Base-by-base conservation (phyloP, 2,797 vertebrate species). In the Novumbra hubbsi region DNA sequence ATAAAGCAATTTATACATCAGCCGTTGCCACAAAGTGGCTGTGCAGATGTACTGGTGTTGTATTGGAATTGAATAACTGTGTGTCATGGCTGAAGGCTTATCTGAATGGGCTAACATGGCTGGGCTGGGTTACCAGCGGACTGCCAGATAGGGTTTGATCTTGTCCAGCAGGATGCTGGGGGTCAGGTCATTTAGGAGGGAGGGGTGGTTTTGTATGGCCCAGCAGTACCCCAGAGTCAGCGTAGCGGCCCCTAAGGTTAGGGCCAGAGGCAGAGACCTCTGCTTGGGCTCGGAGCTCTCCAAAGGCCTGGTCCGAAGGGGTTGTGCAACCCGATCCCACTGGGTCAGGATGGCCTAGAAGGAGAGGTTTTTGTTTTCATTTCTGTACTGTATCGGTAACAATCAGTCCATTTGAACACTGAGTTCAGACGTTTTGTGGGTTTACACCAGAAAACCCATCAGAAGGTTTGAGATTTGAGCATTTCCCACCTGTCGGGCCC, bases 261-360 rank as follows among this genome's bases (percentile, higher is more conserved):
- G 68, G 32, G 92, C n/a, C 49, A 87, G 30, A 24, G 79, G 73
- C 81, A 81, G 63, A 0, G 77, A 74, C 0, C 86, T 76, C 0
- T 70, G 79, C 5, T 79, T 64, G 4, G 30, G 78, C 78, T 73
- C 73, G 2, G 75, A 52, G 38, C 28, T 17, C 6, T 70, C 4
- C 71, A 17, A 0, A 45, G 0, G 21, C 71, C 93, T 88, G 0
- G 92, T 95, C 84, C 81, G 94, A 0, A 92, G 94, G 63, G 89
- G 93, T 66, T 91, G 91, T 72, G 91, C 0, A 4, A 91, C 84
- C 0, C 93, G 78, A 11, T 95, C 91, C 96, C 95, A 96, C 73
- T 96, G 95, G 27, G 88, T 93, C 68, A 95, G 79, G 81, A 96
- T 96, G 78, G 95, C 93, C 19, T 89, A 78, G 16, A 57, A 19